These are phyloP conservation scores for Andrena cerasifolii DNA, from an alignment of 1,140 invertebrate species.

Conservation along the genomic window DNA sequence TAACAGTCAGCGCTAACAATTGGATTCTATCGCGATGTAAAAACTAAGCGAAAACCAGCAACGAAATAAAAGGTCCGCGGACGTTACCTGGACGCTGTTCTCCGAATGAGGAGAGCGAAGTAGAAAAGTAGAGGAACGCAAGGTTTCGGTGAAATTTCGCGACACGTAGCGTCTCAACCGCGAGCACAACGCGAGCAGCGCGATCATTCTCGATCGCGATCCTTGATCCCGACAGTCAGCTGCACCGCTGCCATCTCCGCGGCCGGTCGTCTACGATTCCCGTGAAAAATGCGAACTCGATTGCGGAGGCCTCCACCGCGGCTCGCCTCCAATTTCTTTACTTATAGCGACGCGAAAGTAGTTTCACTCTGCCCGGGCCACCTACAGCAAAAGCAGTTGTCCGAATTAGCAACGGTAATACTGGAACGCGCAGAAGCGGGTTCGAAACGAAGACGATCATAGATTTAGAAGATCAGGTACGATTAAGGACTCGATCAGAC, in stretches of 20 bases:
- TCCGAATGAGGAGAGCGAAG: not conserved
- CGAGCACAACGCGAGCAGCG: not conserved
- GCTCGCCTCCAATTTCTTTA: not conserved
- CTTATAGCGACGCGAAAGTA: not conserved
- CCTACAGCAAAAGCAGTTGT: conserved; percentile 10
- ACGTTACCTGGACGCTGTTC: not conserved
- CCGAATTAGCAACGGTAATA: not conserved
- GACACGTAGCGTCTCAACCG: conserved; percentile 17
- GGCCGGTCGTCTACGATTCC: not conserved
- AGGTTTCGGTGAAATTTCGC: not conserved
- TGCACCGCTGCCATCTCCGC: not conserved
- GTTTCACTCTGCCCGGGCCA: not conserved
- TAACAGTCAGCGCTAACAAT: no score
- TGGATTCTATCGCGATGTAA: not conserved
- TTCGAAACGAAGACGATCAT: no score
- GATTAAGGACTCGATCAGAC: no score
- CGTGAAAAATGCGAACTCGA: not conserved
- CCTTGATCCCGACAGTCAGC: no score
- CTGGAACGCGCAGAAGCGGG: no score
- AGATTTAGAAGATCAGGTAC: no score
- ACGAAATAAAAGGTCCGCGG: not conserved
- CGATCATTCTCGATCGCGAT: not conserved
- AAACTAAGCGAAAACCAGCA: not conserved
- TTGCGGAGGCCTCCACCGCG: not conserved
- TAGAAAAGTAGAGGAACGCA: not conserved